phyloP scores from a whole-genome alignment of 1,140 invertebrate species.

The Stenopsyche tienmushanensis region DNA sequence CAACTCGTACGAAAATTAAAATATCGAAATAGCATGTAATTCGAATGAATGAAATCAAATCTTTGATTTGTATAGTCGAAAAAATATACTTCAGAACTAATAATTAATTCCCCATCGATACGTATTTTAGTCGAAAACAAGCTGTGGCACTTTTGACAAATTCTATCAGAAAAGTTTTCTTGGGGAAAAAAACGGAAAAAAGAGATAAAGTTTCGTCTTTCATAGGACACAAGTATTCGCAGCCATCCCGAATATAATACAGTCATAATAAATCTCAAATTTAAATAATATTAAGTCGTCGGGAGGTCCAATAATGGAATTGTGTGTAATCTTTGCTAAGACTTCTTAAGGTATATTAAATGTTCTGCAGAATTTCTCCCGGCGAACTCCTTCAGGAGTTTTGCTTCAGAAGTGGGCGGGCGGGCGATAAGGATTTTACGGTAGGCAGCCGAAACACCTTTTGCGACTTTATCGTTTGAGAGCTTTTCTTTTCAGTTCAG shows the following conservation, averaged over 20 bases:
- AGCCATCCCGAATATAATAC: conserved; percentile 14
- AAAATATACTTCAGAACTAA: too few relatives aligned
- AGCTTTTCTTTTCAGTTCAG: conserved; percentile 23
- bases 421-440: neutral
- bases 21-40: too few relatives aligned
- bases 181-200: conserved; percentile 4
- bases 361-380: neutral
- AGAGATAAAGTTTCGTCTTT: neutral
- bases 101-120: conserved; percentile 15
- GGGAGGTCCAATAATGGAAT: conserved; percentile 29
- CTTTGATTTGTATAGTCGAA: too few relatives aligned
- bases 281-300: conserved; percentile 26
- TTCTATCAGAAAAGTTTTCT: conserved; percentile 21
- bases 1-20: too few relatives aligned
- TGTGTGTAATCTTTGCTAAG: conserved; percentile 29
- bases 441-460: conserved; percentile 13
- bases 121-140: conserved; percentile 12
- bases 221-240: neutral
- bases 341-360: conserved; percentile 30
- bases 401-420: neutral
- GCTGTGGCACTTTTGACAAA: conserved; percentile 32
- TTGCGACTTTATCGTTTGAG: conserved; percentile 24
- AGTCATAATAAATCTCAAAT: conserved; percentile 21
- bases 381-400: neutral
- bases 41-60: too few relatives aligned